Evolutionary conservation across 1,140 invertebrate genomes (phyloP).

Genomic region (Drosophila hydei): DNA sequence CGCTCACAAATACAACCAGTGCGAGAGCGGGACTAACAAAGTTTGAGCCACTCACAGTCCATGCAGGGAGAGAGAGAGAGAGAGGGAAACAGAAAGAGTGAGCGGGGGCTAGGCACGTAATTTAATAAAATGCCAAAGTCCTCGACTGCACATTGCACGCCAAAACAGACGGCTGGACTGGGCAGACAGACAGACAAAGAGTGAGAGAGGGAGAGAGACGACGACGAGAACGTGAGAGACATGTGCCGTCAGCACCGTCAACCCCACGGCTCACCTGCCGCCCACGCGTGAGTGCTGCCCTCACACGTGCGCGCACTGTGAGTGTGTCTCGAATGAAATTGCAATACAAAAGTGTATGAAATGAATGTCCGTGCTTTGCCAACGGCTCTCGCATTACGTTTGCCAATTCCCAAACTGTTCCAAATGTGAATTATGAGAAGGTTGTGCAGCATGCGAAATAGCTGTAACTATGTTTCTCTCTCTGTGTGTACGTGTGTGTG

Average conservation of each 20-base stretch:
- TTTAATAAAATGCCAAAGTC: slow-evolving; percentile 77
- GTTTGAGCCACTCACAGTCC: slow-evolving; percentile 45
- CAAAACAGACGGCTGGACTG: background rate
- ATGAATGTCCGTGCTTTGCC: slow-evolving; percentile 10
- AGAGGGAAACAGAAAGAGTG: slow-evolving; percentile 26
- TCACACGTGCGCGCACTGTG: slow-evolving; percentile 2
- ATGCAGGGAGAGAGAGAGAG: slow-evolving; percentile 11
- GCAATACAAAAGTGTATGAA: slow-evolving; percentile 30
- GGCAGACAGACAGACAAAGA: slow-evolving; percentile 23
- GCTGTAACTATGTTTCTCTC: background rate
- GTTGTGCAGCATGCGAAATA: slow-evolving; percentile 4
- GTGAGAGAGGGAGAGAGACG: slow-evolving; percentile 6
- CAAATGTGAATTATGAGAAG: slow-evolving; percentile 28
- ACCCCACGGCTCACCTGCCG: slow-evolving; percentile 18
- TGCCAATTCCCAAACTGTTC: slow-evolving; percentile 25
- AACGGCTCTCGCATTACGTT: slow-evolving; percentile 14
- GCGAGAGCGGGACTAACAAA: slow-evolving; percentile 32
- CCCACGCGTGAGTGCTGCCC: slow-evolving; percentile 19
- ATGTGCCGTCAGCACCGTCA: slow-evolving; percentile 6
- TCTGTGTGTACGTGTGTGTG: background rate
- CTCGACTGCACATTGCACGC: slow-evolving; percentile 59
- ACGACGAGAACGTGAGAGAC: slow-evolving; percentile 28
- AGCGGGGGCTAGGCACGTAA: slow-evolving; percentile 55
- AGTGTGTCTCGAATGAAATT: slow-evolving; percentile 21
- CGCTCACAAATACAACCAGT: slow-evolving; percentile 37